Evolutionary conservation across 2,888 invertebrate genomes (phyloP).

Genomic region (Thecocarcelia acutangulata): DNA sequence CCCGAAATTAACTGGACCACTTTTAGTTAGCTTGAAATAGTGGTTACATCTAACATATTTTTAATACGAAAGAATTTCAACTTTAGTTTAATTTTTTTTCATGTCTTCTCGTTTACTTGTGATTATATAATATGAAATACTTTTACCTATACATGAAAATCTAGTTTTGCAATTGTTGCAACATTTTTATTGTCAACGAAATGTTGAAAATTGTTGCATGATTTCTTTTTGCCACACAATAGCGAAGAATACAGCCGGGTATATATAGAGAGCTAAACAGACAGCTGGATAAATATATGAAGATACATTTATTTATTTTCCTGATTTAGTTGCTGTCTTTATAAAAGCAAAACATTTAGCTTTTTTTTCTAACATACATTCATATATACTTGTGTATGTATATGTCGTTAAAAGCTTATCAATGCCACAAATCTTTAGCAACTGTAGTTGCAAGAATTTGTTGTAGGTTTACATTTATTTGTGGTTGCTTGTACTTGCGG

Average conservation of each 20-base stretch:
- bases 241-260: neutral
- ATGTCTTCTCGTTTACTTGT: neutral
- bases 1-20: no score
- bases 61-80: neutral
- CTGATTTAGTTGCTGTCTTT: conserved; percentile 27
- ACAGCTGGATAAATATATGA: conserved; percentile 25
- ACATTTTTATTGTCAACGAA: conserved; percentile 40
- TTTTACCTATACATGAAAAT: conserved; percentile 14
- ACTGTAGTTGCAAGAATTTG: conserved; percentile 7
- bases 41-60: no score
- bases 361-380: no score
- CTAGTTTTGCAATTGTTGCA: conserved; percentile 2
- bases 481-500: neutral
- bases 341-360: neutral
- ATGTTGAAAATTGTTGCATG: conserved; percentile 30
- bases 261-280: conserved; percentile 26
- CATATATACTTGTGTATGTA: neutral
- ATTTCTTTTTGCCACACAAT: neutral
- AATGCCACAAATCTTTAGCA: conserved; percentile 50
- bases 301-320: conserved; percentile 32
- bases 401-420: conserved; percentile 49
- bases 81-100: neutral
- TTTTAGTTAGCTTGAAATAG: no score
- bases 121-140: conserved; percentile 2
- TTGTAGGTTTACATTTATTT: conserved; percentile 15